phyloP scores from a whole-genome alignment of 2,797 vertebrate species.

The Lophura swinhoii region DNA sequence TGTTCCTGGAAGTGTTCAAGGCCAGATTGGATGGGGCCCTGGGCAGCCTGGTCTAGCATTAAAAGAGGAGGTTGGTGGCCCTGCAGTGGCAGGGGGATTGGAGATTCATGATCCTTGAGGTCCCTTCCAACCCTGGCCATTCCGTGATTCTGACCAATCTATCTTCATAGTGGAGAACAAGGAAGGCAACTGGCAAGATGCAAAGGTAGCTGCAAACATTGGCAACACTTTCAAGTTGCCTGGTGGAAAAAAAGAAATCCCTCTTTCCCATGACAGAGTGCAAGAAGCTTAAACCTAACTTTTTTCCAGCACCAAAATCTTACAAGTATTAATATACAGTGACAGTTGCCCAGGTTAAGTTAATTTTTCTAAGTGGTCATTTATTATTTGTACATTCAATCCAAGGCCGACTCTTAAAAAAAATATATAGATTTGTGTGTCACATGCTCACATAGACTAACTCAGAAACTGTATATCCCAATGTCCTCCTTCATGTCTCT shows the following conservation, averaged over 20 bases:
- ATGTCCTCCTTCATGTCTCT: background rate
- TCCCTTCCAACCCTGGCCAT: too few relatives aligned
- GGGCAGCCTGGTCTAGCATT: too few relatives aligned
- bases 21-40: too few relatives aligned
- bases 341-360: background rate
- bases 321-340: background rate
- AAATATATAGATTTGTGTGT: background rate
- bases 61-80: too few relatives aligned
- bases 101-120: too few relatives aligned
- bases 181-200: background rate
- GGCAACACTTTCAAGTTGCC: background rate
- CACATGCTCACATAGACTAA: background rate
- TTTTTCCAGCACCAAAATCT: background rate
- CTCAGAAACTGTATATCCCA: background rate
- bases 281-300: background rate
- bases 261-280: background rate
- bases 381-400: background rate
- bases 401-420: background rate
- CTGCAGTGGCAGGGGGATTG: too few relatives aligned
- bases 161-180: background rate
- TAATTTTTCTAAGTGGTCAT: background rate
- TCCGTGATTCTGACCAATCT: background rate
- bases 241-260: background rate
- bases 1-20: too few relatives aligned
- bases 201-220: background rate